Conservation (phyloP, 2,113 vertebrate species). For the Turdus rufiventris region DNA sequence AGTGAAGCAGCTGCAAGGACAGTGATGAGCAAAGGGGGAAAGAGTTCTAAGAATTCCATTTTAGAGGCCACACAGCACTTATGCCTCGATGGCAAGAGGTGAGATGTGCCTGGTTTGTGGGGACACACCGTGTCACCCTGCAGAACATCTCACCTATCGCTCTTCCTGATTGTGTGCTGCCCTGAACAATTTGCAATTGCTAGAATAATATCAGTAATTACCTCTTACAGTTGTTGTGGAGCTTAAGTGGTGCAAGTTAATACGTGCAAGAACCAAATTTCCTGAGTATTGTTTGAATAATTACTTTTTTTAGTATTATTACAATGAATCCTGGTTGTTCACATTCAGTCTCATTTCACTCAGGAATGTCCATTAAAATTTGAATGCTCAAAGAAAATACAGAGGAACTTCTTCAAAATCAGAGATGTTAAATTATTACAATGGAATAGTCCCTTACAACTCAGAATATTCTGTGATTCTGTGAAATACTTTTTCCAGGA, state of each 20-base stretch:
- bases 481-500: neutral
- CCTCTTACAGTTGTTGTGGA: neutral
- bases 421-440: neutral
- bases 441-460: neutral
- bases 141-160: neutral
- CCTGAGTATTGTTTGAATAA: neutral
- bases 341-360: neutral
- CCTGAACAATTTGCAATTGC: neutral
- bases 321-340: neutral
- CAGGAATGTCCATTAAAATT: neutral
- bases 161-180: neutral
- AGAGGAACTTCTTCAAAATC: neutral
- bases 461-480: neutral
- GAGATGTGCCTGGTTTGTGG: fast-evolving
- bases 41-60: neutral
- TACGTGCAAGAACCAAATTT: neutral
- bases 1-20: neutral
- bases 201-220: neutral
- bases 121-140: neutral
- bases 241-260: neutral
- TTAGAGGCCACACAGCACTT: neutral
- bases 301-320: neutral
- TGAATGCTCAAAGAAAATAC: neutral
- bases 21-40: neutral
- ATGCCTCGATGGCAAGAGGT: fast-evolving